A percentile compares a stretch with the other conserved stretches of the same genome.
Evolutionary conservation across 2,888 invertebrate genomes (phyloP).

Genomic region (Drosophila kambysellisi): DNA sequence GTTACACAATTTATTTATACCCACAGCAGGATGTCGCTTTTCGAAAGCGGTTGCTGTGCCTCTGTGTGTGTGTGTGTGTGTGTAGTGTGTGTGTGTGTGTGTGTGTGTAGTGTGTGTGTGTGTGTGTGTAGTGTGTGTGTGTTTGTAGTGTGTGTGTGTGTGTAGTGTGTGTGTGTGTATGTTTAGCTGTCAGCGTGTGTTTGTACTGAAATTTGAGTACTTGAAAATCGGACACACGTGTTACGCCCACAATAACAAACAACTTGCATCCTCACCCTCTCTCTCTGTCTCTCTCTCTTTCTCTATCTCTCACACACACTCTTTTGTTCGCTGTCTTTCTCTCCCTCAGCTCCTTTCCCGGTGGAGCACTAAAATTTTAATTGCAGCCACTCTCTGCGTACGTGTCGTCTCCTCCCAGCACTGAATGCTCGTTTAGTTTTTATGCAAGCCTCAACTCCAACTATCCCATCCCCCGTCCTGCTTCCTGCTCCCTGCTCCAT

Average conservation of each 20-base stretch:
- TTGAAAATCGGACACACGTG: conserved; percentile 44
- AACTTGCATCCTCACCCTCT: neutral
- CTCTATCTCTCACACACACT: neutral
- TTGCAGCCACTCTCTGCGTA: conserved; percentile 72
- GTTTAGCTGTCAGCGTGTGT: conserved; percentile 28
- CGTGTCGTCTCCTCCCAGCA: conserved; percentile 60
- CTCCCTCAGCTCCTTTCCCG: neutral
- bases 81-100: neutral
- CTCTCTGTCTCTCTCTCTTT: neutral
- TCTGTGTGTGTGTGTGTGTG: neutral
- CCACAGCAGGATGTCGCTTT: conserved; percentile 64
- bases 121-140: neutral
- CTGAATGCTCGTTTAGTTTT: conserved; percentile 75
- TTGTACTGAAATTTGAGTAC: conserved; percentile 57
- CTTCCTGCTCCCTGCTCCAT: conserved; percentile 28
- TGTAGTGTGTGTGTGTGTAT: conserved; percentile 1
- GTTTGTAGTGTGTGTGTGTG: conserved; percentile 3
- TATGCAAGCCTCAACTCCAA: conserved; percentile 39
- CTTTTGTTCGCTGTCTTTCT: neutral
- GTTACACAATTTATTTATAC: conserved; percentile 73
- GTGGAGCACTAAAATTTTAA: conserved; percentile 74
- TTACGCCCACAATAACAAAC: conserved; percentile 25
- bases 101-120: neutral
- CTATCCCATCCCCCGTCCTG: neutral
- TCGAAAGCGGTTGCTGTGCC: conserved; percentile 50